Evolutionary conservation across 1,140 invertebrate genomes (phyloP), one percentile per base, ranked within the genome.

Genomic region (Lamellibrachia luymesi): DNA sequence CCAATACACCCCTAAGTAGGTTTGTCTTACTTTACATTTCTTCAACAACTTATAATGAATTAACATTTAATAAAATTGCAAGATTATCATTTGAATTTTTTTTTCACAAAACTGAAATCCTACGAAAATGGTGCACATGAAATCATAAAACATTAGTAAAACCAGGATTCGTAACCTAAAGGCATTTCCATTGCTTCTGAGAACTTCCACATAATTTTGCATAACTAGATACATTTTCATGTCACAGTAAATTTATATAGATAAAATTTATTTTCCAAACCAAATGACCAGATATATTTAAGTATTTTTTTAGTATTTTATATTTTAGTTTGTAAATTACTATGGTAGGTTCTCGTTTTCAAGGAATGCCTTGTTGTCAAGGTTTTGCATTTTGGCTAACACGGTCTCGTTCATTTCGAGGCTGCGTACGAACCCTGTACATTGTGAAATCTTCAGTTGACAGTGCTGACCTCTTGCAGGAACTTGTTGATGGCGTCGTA

Each of bases 401-500:
- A 80, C 64, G 25, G 64, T 80, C 64, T 4, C 25, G 64, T 80
- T 80, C 6, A 22, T 80, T 80, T 80, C 2, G 64, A 80, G 64
- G 5, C 64, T 22, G 7, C 25, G 64, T 17, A 80, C 64, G 25
- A 80, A 17, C 64, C 64, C 13, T 22, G 64, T 22, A 10, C 8
- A 22, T 17, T 22, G 17, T 17, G 64, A 80, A 80, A 22, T 6
- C 2, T 80, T 80, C 8, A 22, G 64, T 22, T 80, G 64, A 80
- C 64, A 80, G 64, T 80, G 64, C 91, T 92, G 50, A 94, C 94
- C 91, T 94, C 94, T 7, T 96, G 95, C 80, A 97, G 95, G 95
- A 97, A 97, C 92, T 95, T 94, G 64, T 95, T 95, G 92, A 97
- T 96, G 49, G 96, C 96, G 93, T 97, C 96, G 94, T 97, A 98